Base-by-base conservation (phyloP, 2,797 vertebrate genomes). In the Eptatretus atami region DNA sequence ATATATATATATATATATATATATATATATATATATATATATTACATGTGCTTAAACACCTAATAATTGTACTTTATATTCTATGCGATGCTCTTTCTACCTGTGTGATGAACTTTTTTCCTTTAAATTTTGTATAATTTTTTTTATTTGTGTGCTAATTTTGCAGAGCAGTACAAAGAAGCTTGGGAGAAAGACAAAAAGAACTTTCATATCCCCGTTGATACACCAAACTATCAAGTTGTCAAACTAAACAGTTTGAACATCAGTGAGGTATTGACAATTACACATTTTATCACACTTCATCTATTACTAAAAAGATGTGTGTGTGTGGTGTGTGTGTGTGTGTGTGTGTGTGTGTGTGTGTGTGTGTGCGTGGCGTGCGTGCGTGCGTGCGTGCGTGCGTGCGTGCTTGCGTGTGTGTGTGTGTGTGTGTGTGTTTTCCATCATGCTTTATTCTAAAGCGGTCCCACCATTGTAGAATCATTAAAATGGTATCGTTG, bases 101-200 rank as follows among this genome's bases (percentile, higher is more conserved):
- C 15, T 15, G 9, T n/a, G 55, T n/a, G 24, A n/a, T 24, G 24
- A 24, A n/a, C 55, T 60, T 60, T 10, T 15, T 60, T 24, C 15
- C 24, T 60, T 60, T 60, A 60, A 24, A 6, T 60, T 1, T 6
- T 60, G 15, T 60, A 24, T 60, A 60, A 15, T 5, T 15, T 24
- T n/a, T 60, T 15, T 24, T n/a, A 6, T 60, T 60, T 60, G 6
- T 60, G 6, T 60, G 55, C 24, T n/a, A n/a, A n/a, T 44, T 44
- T 12, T 14, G 52, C 75, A 96, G 92, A 70, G 65, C 83, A 82
- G 70, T 98, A 98, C 70, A 82, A 74, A 72, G 81, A 86, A 73
- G 77, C 75, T 53, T 98, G 92, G 92, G 82, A 98, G 64, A 82
- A 81, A 67, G 87, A 88, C 65, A 98, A 98, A 72, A 75, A 78